A percentile compares a stretch with the other conserved stretches of the same genome.
Conservation (phyloP, 2,888 invertebrate genomes). For the Coelogynopora nodosa region DNA sequence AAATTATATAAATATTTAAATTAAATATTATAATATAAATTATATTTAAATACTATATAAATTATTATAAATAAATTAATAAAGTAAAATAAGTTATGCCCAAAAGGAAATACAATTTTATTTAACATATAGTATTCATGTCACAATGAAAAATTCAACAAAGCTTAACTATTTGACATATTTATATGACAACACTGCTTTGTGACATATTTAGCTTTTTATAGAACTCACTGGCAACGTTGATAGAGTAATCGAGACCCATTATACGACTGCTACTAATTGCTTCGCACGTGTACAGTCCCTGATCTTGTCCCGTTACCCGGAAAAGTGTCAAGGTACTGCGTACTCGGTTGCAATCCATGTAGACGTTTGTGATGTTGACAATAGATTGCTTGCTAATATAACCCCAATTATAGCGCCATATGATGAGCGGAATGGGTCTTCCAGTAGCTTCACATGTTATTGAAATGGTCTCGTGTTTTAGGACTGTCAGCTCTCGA, state of each 20-base stretch:
- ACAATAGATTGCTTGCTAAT: neutral
- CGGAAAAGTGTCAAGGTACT: conserved; percentile 21
- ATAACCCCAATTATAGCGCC: conserved; percentile 38
- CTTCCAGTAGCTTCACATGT: conserved; percentile 35
- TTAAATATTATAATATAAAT: too few species aligned
- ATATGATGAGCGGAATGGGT: conserved; percentile 29
- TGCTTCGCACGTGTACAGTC: conserved; percentile 36
- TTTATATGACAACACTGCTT: too few species aligned
- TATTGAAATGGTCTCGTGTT: neutral
- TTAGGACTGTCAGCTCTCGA: neutral
- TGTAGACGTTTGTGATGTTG: conserved; percentile 13
- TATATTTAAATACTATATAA: too few species aligned
- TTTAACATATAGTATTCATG: too few species aligned
- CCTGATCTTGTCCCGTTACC: neutral
- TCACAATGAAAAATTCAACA: too few species aligned
- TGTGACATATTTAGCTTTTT: too few species aligned
- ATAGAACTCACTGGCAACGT: conserved; percentile 29
- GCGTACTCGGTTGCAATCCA: conserved; percentile 18
- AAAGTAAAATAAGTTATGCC: too few species aligned
- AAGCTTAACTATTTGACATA: too few species aligned
- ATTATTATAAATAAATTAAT: too few species aligned
- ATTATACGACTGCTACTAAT: neutral
- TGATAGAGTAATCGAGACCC: conserved; percentile 29
- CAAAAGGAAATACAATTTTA: too few species aligned
- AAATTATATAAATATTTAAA: too few species aligned